Percentiles rank a stretch among this genome's conserved stretches.
Evolutionary conservation across 1,140 invertebrate genomes (phyloP).

Genomic region (Saccostrea glomerata): DNA sequence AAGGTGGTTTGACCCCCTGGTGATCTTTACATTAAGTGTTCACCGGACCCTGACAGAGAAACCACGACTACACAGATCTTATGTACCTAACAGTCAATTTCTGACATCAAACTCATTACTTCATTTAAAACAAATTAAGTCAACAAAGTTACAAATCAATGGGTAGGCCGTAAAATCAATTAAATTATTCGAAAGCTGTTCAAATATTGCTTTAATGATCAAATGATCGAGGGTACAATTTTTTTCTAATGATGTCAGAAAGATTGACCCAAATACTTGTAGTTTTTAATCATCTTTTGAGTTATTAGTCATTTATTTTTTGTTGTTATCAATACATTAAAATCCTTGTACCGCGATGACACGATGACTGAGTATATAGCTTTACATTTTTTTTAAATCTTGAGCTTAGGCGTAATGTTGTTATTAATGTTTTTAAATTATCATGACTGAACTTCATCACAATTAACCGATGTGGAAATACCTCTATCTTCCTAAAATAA

Average conservation of each 20-base stretch:
- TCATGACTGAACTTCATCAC: no score
- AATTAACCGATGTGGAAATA: no score
- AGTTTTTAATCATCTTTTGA: slow-evolving; percentile 4
- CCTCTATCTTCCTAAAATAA: not conserved
- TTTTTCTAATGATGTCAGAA: not conserved
- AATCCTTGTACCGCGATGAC: not conserved
- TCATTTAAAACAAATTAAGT: not conserved
- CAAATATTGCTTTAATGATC: not conserved
- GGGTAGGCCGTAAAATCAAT: not conserved
- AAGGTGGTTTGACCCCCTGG: not conserved
- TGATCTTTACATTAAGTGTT: not conserved
- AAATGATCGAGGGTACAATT: not conserved
- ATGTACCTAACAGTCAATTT: not conserved
- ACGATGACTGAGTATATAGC: not conserved
- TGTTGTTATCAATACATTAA: slow-evolving; percentile 24
- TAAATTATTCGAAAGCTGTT: not conserved
- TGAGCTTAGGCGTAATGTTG: no score
- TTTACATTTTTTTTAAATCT: not conserved
- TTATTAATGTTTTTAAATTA: no score
- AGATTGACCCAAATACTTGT: not conserved
- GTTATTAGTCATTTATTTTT: slow-evolving; percentile 35
- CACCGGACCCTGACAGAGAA: not conserved
- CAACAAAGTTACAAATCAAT: not conserved
- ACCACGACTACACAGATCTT: slow-evolving; percentile 1
- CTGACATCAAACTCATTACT: slow-evolving; percentile 16